Percentiles rank a stretch among this genome's conserved stretches.
These are phyloP conservation scores for Ptilorrhoa leucosticta DNA, from an alignment of 2,113 vertebrate species.

Conservation along the genomic window DNA sequence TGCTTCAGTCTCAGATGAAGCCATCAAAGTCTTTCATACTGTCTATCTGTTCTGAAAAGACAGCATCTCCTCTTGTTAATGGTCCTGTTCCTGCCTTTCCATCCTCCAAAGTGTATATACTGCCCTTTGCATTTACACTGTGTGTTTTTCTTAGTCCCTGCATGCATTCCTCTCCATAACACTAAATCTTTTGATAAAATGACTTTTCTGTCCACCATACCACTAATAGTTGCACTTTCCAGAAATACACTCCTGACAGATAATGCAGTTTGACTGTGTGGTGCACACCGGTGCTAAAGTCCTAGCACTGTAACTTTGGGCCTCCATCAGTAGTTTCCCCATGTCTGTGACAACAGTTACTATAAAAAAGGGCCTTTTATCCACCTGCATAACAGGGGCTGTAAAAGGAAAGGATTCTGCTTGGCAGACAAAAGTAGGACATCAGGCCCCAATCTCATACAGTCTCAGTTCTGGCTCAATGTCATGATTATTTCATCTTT, in stretches of 20 bases:
- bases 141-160: background rate
- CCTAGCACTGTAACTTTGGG: background rate
- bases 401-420: background rate
- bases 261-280: background rate
- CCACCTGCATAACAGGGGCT: background rate
- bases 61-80: background rate
- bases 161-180: background rate
- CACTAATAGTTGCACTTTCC: background rate
- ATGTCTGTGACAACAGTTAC: background rate
- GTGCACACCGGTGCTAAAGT: background rate
- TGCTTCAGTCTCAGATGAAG: background rate
- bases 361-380: background rate
- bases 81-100: background rate
- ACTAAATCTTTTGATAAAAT: background rate
- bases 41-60: background rate
- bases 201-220: background rate
- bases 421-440: background rate
- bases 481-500: conserved; percentile 30
- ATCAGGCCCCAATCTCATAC: background rate
- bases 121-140: background rate
- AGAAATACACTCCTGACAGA: background rate
- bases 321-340: background rate
- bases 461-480: background rate
- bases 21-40: background rate
- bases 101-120: background rate